phyloP scores from a whole-genome alignment of 2,797 vertebrate genomes.

The Tragelaphus eurycerus region DNA sequence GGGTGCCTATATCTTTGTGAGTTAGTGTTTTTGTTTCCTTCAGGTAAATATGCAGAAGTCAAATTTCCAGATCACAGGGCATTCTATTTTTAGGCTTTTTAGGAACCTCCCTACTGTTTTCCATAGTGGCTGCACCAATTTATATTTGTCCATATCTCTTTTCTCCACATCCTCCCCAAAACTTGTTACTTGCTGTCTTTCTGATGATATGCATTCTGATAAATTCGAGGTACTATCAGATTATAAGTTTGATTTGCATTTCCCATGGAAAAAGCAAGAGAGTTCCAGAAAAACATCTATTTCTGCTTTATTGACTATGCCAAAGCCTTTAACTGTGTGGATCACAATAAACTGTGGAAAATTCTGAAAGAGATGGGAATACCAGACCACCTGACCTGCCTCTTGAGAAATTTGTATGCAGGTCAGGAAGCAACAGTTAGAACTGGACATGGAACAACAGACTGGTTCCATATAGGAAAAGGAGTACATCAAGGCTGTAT shows the following conservation, averaged over 20 bases:
- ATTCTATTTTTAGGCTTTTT: neutral
- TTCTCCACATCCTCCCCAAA: neutral
- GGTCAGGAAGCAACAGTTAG: too few relatives aligned
- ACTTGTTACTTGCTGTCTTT: neutral
- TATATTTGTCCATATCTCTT: neutral
- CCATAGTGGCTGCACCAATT: neutral
- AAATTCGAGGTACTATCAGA: neutral
- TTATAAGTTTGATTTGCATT: neutral
- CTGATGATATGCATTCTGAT: neutral
- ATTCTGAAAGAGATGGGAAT: too few relatives aligned
- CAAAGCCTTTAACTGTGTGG: too few relatives aligned
- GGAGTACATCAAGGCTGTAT: too few relatives aligned
- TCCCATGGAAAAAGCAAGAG: neutral
- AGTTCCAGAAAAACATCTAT: too few relatives aligned
- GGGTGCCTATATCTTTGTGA: neutral
- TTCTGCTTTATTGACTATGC: too few relatives aligned
- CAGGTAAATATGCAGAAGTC: neutral
- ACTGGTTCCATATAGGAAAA: too few relatives aligned
- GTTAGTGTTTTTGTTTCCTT: neutral
- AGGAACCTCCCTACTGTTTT: neutral
- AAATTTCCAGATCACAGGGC: neutral
- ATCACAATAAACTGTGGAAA: too few relatives aligned
- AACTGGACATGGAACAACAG: too few relatives aligned
- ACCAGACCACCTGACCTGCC: too few relatives aligned
- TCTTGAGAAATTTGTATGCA: too few relatives aligned